These are phyloP conservation scores for Uria lomvia DNA, from an alignment of 2,113 vertebrate species.

Conservation along the genomic window DNA sequence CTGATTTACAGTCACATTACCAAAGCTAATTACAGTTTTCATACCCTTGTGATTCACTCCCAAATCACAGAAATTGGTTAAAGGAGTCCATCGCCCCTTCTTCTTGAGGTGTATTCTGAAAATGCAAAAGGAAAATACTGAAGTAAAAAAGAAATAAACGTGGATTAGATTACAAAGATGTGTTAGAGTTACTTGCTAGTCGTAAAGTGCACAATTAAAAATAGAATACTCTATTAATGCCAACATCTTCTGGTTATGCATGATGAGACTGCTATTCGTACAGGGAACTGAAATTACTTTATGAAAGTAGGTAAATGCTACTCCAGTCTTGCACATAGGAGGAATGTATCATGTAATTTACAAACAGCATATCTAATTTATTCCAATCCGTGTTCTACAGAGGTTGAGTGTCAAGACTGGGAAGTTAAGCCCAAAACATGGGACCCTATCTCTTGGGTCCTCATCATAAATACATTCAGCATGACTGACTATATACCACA, in stretches of 20 bases:
- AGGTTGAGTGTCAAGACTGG: not conserved
- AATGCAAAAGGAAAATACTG: not conserved
- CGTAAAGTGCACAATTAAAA: not conserved
- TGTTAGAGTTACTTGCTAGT: not conserved
- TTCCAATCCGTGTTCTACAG: not conserved
- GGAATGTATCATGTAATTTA: not conserved
- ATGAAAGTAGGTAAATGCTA: not conserved
- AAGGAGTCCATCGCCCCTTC: not conserved
- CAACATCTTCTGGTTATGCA: not conserved
- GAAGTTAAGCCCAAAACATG: not conserved
- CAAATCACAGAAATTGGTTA: not conserved
- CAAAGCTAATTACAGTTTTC: conserved; percentile 3
- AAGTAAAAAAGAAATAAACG: not conserved
- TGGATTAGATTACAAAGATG: not conserved
- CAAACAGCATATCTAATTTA: not conserved
- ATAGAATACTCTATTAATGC: not conserved
- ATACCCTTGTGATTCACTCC: not conserved
- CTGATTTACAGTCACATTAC: not conserved
- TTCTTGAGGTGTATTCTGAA: not conserved
- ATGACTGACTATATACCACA: not conserved
- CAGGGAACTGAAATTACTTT: not conserved
- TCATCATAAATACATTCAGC: not conserved
- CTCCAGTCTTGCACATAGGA: not conserved
- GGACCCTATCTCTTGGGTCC: not conserved
- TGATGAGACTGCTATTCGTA: not conserved